Evolutionary conservation across 2,797 vertebrate species (phyloP).

Genomic region (Lagodon rhomboides): DNA sequence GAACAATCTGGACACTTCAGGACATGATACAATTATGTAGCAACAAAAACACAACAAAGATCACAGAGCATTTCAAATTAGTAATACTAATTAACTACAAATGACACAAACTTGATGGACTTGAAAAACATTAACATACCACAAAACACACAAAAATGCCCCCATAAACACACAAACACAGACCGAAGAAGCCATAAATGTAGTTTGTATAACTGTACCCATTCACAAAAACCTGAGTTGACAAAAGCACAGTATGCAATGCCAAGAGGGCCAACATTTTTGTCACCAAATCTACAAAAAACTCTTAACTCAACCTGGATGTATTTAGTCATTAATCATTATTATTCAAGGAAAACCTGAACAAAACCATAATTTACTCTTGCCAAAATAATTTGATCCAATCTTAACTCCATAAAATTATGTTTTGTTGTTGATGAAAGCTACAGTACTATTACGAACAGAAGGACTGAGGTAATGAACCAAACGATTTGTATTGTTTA

Average conservation of each 20-base stretch:
- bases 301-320: not conserved
- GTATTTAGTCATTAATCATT: not conserved
- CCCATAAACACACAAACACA: not conserved
- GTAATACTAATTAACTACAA: not conserved
- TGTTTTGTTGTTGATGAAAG: not conserved
- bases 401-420: not conserved
- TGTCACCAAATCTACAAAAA: not conserved
- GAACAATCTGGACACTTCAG: not conserved
- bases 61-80: not conserved
- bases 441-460: not conserved
- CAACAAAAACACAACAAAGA: slow-evolving; percentile 1
- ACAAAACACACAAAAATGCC: not conserved
- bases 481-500: not conserved
- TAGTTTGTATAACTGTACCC: not conserved
- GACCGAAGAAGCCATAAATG: not conserved
- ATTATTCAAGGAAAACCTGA: not conserved
- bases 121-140: not conserved
- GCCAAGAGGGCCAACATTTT: not conserved
- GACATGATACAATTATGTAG: not conserved
- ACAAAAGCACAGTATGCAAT: slow-evolving; percentile 13
- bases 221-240: slow-evolving; percentile 48
- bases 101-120: not conserved
- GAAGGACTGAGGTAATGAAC: not conserved
- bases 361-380: not conserved
- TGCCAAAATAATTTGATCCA: not conserved